Conservation (phyloP, 2,888 invertebrate genomes). For the Eilema depressum region DNA sequence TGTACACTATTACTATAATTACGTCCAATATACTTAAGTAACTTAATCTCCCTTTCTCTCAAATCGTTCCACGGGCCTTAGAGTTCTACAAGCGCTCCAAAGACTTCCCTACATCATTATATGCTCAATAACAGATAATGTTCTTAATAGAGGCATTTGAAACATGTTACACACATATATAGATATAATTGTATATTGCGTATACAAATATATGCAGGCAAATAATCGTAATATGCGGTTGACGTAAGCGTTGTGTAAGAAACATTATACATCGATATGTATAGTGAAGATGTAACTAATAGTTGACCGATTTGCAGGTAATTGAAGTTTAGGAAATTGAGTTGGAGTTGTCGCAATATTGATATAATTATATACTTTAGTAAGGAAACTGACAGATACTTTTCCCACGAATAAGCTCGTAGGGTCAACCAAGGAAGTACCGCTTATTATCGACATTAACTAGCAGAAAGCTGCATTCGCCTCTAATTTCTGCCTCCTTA, state of each 20-base stretch:
- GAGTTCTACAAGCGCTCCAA: constrained; percentile 46
- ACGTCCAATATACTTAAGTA: constrained; percentile 48
- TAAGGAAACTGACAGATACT: not conserved
- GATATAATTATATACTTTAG: not conserved
- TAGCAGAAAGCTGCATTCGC: too few species aligned
- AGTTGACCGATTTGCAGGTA: constrained; percentile 16
- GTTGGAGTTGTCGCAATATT: not conserved
- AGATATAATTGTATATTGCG: constrained; percentile 56
- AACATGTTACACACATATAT: constrained; percentile 46
- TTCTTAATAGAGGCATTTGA: constrained; percentile 56
- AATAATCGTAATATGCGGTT: constrained; percentile 51
- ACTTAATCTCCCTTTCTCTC: constrained; percentile 53
- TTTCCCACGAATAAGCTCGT: not conserved
- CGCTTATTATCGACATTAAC: not conserved
- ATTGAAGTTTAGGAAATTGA: constrained; percentile 19
- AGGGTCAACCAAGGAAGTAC: not conserved
- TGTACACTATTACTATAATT: constrained; percentile 43
- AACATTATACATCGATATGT: constrained; percentile 35
- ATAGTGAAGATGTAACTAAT: constrained; percentile 43
- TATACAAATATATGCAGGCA: constrained; percentile 54
- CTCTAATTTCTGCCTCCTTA: not conserved
- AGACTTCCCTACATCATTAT: constrained; percentile 58
- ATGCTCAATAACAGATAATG: constrained; percentile 61
- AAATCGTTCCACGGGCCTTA: constrained; percentile 45
- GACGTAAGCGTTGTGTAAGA: constrained; percentile 55